These are phyloP conservation scores for Augochlorella aurata DNA, from an alignment of 2,888 invertebrate species.

Conservation along the genomic window DNA sequence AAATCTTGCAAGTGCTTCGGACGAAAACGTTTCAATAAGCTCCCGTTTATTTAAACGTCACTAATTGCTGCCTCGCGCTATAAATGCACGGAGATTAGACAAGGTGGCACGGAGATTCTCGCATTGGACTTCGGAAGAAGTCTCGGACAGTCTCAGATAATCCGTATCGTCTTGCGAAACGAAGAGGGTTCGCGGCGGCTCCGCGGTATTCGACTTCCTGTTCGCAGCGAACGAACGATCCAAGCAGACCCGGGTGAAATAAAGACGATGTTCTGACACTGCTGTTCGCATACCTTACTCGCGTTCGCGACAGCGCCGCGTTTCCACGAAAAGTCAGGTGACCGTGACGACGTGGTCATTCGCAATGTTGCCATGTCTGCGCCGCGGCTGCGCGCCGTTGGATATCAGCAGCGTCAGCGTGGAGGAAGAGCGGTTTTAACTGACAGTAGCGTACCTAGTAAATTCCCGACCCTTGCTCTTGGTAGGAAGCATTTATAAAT, in stretches of 20 bases:
- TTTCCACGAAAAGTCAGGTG: conserved; percentile 73
- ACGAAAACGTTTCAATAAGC: background rate
- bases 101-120: background rate
- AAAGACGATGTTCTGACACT: conserved; percentile 30
- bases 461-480: conserved; percentile 31
- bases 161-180: conserved; percentile 1
- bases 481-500: no score
- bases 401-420: conserved; percentile 41
- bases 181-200: background rate
- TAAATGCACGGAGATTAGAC: background rate
- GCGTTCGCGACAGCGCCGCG: conserved; percentile 50
- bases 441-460: conserved; percentile 53
- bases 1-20: background rate
- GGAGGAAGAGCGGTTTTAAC: conserved; percentile 35
- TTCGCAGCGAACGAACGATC: conserved; percentile 39
- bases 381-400: conserved; percentile 42
- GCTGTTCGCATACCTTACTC: conserved; percentile 54
- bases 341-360: conserved; percentile 71
- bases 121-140: background rate
- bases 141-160: conserved; percentile 17
- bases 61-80: background rate
- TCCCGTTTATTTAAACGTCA: background rate
- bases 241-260: conserved; percentile 15
- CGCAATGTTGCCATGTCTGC: conserved; percentile 67
- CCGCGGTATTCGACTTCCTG: background rate